Base-by-base conservation (phyloP, 2,888 invertebrate species). In the Philaethria dido region DNA sequence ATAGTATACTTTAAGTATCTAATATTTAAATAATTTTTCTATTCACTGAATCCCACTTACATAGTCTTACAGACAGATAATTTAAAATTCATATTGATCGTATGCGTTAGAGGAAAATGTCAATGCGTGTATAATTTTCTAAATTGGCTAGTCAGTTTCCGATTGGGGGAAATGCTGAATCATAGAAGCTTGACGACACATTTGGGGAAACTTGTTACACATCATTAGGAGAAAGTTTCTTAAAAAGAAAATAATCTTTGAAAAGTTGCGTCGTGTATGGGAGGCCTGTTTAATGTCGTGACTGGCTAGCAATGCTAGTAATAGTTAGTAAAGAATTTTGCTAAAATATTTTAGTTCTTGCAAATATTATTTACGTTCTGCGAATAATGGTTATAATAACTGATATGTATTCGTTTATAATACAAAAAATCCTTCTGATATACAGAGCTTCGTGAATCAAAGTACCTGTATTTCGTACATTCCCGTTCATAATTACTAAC, bases 241-340 rank as follows among this genome's bases (percentile, higher is more conserved):
- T 42, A 33, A 33, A 61, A 42, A 59, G 8, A 54, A 25, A 44
- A 16, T 22, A 9, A 11, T 36, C 9, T 62, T 16, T 9, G n/a
- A 50, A 50, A 22, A 69, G 71, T 77, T 72, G 76, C 54, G 69
- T n/a, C 60, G 36, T 78, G 44, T 71, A 67, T 78, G 69, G 78
- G 36, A 39, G 39, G 72, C 81, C 72, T 83, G 81, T 78, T 74
- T 68, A 68, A 78, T 86, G 85, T 84, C 90, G 90, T 91, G 90
- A 90, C 90, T 88, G 72, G 60, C 60, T 77, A 80, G 79, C 82
- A 81, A 84, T 83, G 86, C 85, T 85, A 4, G 52, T 52, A 52
- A 52, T 52, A 85, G 87, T 87, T 87, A 86, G 78, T 79, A 79
- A 75, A 83, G 85, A 86, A 88, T 89, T 85, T 82, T 82, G 84